A percentile compares a stretch with the other conserved stretches of the same genome.
phyloP scores from a whole-genome alignment of 2,113 vertebrate species.

The Platysternon megacephalum region DNA sequence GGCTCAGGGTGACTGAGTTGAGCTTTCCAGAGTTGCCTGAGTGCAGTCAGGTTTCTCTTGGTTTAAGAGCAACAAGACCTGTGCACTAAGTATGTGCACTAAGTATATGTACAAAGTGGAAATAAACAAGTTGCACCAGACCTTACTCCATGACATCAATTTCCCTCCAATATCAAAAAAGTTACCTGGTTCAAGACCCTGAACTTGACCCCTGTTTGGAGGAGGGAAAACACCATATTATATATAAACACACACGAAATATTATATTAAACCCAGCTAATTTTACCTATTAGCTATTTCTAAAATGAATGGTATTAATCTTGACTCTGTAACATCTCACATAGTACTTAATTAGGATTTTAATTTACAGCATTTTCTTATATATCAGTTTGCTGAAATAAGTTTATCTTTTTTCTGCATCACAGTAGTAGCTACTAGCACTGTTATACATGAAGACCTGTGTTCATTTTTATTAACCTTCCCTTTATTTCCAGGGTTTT shows the following conservation, averaged over 20 bases:
- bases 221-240: neutral
- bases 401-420: neutral
- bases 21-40: neutral
- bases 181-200: neutral
- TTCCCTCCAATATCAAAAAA: neutral
- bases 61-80: accelerated
- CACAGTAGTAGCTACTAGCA: neutral
- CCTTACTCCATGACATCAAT: neutral
- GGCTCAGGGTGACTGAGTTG: neutral
- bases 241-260: neutral
- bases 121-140: neutral
- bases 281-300: neutral
- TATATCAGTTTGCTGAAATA: neutral
- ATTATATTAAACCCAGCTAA: no score
- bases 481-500: neutral
- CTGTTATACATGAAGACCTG: neutral
- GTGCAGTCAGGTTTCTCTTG: neutral
- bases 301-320: neutral
- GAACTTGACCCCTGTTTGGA: neutral
- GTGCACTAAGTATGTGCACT: accelerated
- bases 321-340: neutral
- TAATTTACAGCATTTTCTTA: neutral
- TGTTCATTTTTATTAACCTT: neutral
- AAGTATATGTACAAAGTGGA: neutral
- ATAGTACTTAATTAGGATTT: neutral